Conservation (phyloP, 2,797 vertebrate genomes). For the Clarias fuscus region DNA sequence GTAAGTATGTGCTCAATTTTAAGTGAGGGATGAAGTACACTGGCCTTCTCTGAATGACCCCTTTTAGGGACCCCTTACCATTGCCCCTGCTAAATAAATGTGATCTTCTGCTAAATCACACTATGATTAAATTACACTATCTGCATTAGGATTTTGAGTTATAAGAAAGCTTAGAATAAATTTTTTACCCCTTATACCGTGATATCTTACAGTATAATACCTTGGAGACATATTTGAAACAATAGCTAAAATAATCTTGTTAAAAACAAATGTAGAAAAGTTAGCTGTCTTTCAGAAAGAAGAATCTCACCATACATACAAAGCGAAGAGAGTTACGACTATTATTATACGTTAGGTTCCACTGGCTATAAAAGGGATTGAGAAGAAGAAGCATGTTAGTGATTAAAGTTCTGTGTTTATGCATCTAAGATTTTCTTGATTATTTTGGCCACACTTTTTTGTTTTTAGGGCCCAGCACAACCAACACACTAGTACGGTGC, state of each 20-base stretch:
- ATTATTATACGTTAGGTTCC: not conserved
- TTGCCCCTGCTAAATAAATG: conserved; percentile 69
- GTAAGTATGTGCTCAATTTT: not conserved
- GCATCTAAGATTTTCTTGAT: conserved; percentile 48
- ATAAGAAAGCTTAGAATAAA: conserved; percentile 67
- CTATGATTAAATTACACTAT: conserved; percentile 66
- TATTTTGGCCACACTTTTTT: conserved; percentile 57
- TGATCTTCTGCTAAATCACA: conserved; percentile 60
- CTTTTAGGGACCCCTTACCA: conserved; percentile 72
- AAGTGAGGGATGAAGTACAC: conserved; percentile 46
- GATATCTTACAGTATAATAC: conserved; percentile 59
- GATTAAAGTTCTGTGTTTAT: conserved; percentile 24
- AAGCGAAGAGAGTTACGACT: not conserved
- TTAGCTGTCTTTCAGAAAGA: not conserved
- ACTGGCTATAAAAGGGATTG: conserved; percentile 5
- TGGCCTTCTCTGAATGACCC: conserved; percentile 71
- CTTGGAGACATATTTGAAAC: conserved; percentile 44
- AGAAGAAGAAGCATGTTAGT: not conserved
- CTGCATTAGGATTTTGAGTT: conserved; percentile 54
- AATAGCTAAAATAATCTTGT: not conserved
- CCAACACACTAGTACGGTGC: not conserved
- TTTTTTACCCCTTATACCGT: conserved; percentile 63
- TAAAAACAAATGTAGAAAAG: conserved; percentile 25
- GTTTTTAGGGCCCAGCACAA: conserved; percentile 63
- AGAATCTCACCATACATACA: not conserved